phyloP scores from a whole-genome alignment of 1,140 invertebrate genomes.

The Aethina tumida region DNA sequence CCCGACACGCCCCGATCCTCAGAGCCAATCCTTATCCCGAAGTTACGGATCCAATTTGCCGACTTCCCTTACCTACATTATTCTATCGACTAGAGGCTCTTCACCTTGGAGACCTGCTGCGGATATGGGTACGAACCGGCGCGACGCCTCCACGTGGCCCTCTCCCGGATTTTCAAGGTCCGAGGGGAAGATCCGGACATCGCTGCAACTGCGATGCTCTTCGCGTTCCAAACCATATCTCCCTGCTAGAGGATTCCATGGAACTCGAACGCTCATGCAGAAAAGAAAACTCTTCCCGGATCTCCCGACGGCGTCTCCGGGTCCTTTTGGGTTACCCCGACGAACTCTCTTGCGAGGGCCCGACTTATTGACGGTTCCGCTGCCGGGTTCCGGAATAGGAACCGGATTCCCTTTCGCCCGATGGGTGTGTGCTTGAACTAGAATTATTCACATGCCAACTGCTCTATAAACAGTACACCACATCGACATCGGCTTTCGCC shows the following conservation, averaged over 20 bases:
- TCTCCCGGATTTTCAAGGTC: slow-evolving; percentile 71
- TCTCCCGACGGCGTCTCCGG: slow-evolving; percentile 61
- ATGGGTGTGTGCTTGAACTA: slow-evolving; percentile 20
- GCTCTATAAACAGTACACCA: slow-evolving; percentile 19
- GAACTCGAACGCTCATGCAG: slow-evolving; percentile 57
- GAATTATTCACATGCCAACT: not conserved
- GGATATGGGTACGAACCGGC: slow-evolving; percentile 64
- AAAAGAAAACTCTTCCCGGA: slow-evolving; percentile 74
- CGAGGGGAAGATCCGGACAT: slow-evolving; percentile 36
- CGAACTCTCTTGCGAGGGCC: slow-evolving; percentile 47
- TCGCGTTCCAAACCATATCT: slow-evolving; percentile 56
- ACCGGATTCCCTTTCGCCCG: slow-evolving; percentile 62
- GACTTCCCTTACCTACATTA: slow-evolving; percentile 84
- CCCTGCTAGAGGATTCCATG: slow-evolving; percentile 61
- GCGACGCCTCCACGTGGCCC: slow-evolving; percentile 54
- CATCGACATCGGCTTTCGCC: slow-evolving; percentile 49
- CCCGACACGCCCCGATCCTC: slow-evolving; percentile 54
- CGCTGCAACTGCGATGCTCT: slow-evolving; percentile 59
- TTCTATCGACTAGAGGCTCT: slow-evolving; percentile 81
- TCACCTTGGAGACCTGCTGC: slow-evolving; percentile 82
- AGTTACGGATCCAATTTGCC: slow-evolving; percentile 72
- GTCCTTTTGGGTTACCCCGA: slow-evolving; percentile 48
- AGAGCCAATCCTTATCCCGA: slow-evolving; percentile 69
- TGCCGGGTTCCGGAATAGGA: slow-evolving; percentile 63
- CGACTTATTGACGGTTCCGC: slow-evolving; percentile 55